These are phyloP conservation scores for Anthophora plumipes DNA, from an alignment of 2,888 invertebrate genomes.

Conservation along the genomic window DNA sequence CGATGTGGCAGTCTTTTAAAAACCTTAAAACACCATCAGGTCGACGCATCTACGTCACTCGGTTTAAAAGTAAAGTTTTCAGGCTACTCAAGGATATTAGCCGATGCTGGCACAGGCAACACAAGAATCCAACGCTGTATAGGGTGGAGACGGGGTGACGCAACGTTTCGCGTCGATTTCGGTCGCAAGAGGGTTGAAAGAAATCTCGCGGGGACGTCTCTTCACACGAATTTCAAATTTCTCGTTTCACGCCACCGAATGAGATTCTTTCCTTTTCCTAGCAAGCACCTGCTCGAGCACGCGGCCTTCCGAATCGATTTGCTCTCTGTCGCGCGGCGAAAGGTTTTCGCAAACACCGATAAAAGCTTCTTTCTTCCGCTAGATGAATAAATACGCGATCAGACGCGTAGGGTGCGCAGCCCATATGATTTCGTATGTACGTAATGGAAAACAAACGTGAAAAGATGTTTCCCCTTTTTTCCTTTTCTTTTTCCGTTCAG, in stretches of 20 bases:
- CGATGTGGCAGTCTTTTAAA: slow-evolving; percentile 76
- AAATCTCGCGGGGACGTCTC: slow-evolving; percentile 66
- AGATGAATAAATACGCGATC: slow-evolving; percentile 38
- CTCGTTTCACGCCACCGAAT: slow-evolving; percentile 70
- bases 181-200: slow-evolving; percentile 26
- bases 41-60: slow-evolving; percentile 72
- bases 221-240: slow-evolving; percentile 70
- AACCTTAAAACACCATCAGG: slow-evolving; percentile 78
- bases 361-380: slow-evolving; percentile 51
- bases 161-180: slow-evolving; percentile 64
- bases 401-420: background rate
- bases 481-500: background rate
- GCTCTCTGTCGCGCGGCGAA: slow-evolving; percentile 53
- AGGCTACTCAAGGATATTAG: slow-evolving; percentile 78
- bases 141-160: background rate
- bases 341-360: slow-evolving; percentile 50
- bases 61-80: slow-evolving; percentile 77
- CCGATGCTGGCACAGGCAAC: slow-evolving; percentile 14
- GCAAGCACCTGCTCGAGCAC: slow-evolving; percentile 62
- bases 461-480: no score
- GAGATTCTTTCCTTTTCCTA: slow-evolving; percentile 66
- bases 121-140: slow-evolving; percentile 8
- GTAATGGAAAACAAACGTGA: slow-evolving; percentile 24
- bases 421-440: background rate
- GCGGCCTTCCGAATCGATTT: slow-evolving; percentile 66